These are phyloP conservation scores for Gadus macrocephalus DNA, from an alignment of 2,113 vertebrate genomes.

Conservation along the genomic window DNA sequence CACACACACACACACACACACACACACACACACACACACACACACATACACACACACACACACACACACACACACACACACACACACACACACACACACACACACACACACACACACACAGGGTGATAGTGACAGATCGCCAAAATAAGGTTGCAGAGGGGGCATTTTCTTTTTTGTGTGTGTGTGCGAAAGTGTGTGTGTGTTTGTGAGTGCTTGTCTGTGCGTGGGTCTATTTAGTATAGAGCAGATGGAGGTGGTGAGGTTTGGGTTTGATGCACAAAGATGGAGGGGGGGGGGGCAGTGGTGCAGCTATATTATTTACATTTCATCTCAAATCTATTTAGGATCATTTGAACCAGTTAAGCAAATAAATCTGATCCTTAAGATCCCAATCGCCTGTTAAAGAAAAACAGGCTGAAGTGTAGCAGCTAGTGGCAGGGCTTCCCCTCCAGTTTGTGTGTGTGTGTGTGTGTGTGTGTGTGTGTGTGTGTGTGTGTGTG, in stretches of 20 bases:
- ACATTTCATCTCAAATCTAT: constrained; percentile 56
- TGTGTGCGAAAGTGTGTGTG: not conserved
- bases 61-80: constrained; percentile 10
- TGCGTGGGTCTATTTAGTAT: not conserved
- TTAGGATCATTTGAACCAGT: constrained; percentile 60
- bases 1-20: no score
- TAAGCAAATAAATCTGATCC: constrained; percentile 62
- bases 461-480: not conserved
- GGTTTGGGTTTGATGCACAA: no score
- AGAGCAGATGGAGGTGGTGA: not conserved
- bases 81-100: no score
- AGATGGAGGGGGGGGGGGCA: not conserved
- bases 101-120: no score
- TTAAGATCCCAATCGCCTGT: constrained; percentile 52
- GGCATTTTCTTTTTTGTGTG: constrained; percentile 18
- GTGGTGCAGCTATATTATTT: constrained; percentile 26
- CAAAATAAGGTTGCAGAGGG: no score
- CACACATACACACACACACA: no score
- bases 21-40: not conserved
- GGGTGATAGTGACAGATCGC: no score
- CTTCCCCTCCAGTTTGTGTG: constrained; percentile 39
- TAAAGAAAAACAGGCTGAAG: constrained; percentile 43
- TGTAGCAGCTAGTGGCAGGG: constrained; percentile 12
- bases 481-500: not conserved
- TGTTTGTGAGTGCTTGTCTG: constrained; percentile 4